Base-by-base conservation (phyloP, 2,888 invertebrate genomes). In the Phortica magna region DNA sequence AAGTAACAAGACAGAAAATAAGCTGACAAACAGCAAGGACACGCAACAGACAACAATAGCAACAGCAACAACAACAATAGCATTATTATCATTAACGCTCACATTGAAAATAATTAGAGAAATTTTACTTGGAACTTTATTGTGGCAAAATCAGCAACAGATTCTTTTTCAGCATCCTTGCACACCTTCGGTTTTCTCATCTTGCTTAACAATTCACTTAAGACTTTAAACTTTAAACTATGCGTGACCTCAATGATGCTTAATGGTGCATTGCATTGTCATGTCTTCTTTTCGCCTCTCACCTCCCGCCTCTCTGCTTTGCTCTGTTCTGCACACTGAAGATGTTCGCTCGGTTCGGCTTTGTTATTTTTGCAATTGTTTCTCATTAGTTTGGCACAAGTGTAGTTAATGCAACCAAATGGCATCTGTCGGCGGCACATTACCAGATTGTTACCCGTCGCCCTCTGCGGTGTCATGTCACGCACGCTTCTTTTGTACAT, bases 1-100 rank as follows among this genome's bases (percentile, higher is more conserved):
- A 78, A 80, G 77, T 74, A 77, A 77, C 77, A 80, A 81, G 76
- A 48, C 48, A 48, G 48, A 48, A 48, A 12, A 14, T 14, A 48
- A 48, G 14, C 48, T 48, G 48, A 14, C 48, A 48, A 48, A 48
- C 48, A 48, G 14, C 48, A 48, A 48, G 48, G 48, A 48, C 14
- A 48, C 48, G 48, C 48, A 48, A 48, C 48, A 48, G 14, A 48
- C 14, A 48, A 48, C 48, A 48, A 48, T 48, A 48, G 1, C 19
- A 61, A 61, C 61, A 61, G 19, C 19, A 61, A 22, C 22, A 22
- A 2, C 4, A 14, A 19, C 17, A 19, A 59, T 0, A 17, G 9
- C 19, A 19, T 61, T 19, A 61, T 22, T 17, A 61, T 22, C 10
- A 19, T 22, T 61, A 22, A 4, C 61, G 19, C 31, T 17, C 19